These are phyloP conservation scores for Anas acuta DNA, from an alignment of 2,797 vertebrate species.

Conservation along the genomic window DNA sequence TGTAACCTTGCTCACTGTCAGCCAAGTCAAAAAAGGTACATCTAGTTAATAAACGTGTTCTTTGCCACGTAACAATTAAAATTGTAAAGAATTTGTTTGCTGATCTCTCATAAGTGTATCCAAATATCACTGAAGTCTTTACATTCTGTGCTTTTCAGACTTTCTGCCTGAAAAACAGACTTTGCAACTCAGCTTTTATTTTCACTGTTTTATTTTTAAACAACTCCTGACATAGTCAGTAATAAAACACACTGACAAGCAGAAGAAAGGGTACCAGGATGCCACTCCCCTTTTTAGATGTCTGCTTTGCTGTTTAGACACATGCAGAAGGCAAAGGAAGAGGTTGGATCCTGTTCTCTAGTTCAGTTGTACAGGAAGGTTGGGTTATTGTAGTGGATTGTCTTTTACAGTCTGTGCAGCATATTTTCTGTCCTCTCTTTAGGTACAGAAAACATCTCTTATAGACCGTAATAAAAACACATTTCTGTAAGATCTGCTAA, in stretches of 20 bases:
- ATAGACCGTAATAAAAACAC: not conserved
- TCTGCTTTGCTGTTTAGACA: not conserved
- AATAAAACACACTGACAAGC: not conserved
- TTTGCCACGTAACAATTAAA: not conserved
- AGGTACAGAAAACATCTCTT: not conserved
- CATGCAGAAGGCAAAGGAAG: not conserved
- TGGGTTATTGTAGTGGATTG: not conserved
- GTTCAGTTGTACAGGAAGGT: not conserved
- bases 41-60: not conserved
- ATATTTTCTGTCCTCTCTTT: not conserved
- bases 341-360: not conserved
- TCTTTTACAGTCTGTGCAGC: not conserved
- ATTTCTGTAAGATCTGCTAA: not conserved
- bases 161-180: not conserved
- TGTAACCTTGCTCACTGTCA: not conserved
- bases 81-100: not conserved
- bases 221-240: not conserved
- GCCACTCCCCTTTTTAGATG: not conserved
- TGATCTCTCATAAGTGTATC: not conserved
- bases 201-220: not conserved
- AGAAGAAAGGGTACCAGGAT: not conserved
- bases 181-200: not conserved
- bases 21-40: not conserved
- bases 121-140: not conserved
- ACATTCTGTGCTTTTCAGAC: not conserved